Evolutionary conservation across 1,140 invertebrate species (phyloP).

Genomic region (Pissodes strobi): DNA sequence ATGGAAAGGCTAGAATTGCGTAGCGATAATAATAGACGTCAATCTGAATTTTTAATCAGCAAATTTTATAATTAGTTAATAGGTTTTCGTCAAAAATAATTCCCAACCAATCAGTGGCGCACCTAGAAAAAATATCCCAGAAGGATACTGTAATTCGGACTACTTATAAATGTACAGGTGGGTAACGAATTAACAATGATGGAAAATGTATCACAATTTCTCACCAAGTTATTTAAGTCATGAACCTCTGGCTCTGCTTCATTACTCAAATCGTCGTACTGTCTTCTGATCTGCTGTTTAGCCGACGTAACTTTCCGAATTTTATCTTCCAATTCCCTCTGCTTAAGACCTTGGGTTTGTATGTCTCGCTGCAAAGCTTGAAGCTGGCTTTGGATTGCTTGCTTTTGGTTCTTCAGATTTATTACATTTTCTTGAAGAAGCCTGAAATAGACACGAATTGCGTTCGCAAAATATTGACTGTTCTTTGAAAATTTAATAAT

Average conservation of each 20-base stretch:
- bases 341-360: slow-evolving; percentile 13
- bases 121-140: too few relatives aligned
- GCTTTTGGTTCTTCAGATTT: slow-evolving; percentile 27
- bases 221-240: slow-evolving; percentile 57
- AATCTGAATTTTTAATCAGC: too few relatives aligned
- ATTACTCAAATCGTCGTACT: slow-evolving; percentile 39
- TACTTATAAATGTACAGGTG: background rate
- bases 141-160: too few relatives aligned
- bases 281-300: slow-evolving; percentile 29
- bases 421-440: slow-evolving; percentile 37
- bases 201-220: too few relatives aligned
- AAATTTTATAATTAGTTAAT: too few relatives aligned
- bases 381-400: slow-evolving; percentile 31
- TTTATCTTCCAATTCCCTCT: slow-evolving; percentile 40
- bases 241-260: slow-evolving; percentile 54
- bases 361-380: slow-evolving; percentile 29
- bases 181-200: background rate
- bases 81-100: too few relatives aligned
- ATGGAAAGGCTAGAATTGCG: too few relatives aligned
- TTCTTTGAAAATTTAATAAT: too few relatives aligned
- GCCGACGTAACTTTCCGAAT: slow-evolving; percentile 36
- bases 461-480: background rate
- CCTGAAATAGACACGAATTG: too few relatives aligned
- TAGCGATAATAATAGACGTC: too few relatives aligned
- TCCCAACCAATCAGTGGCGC: too few relatives aligned